phyloP scores from a whole-genome alignment of 2,113 vertebrate species.

The Megaleporinus macrocephalus region DNA sequence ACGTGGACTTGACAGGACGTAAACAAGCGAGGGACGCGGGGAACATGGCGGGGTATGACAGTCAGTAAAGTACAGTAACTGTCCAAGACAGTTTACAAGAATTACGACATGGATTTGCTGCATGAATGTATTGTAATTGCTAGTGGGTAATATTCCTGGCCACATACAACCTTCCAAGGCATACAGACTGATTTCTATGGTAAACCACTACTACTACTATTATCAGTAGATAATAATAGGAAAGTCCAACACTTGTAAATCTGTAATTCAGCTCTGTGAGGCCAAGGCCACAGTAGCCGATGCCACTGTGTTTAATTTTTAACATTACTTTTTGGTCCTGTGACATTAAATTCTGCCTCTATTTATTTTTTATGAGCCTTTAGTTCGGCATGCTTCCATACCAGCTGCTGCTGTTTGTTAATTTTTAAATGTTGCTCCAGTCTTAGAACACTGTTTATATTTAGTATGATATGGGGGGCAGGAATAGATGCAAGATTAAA shows the following conservation, averaged over 20 bases:
- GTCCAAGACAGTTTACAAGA: too few species aligned
- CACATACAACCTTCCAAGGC: slow-evolving; percentile 35
- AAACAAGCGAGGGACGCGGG: too few species aligned
- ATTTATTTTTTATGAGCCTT: slow-evolving; percentile 68
- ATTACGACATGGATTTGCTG: too few species aligned
- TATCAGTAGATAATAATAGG: slow-evolving; percentile 15
- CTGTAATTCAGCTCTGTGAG: slow-evolving; percentile 34
- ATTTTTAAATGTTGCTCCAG: slow-evolving; percentile 63
- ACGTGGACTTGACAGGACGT: too few species aligned
- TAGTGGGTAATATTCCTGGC: slow-evolving; percentile 23
- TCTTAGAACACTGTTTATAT: slow-evolving; percentile 54
- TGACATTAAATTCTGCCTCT: slow-evolving; percentile 61
- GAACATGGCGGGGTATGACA: too few species aligned
- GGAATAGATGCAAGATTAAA: too few species aligned
- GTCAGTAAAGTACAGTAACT: slow-evolving; percentile 5
- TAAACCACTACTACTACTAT: too few species aligned
- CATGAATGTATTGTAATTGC: background rate
- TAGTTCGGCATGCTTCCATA: slow-evolving; percentile 54
- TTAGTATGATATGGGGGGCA: slow-evolving; percentile 37
- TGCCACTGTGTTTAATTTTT: slow-evolving; percentile 63
- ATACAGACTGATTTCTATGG: slow-evolving; percentile 12
- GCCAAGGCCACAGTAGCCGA: slow-evolving; percentile 58
- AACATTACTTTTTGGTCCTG: slow-evolving; percentile 61
- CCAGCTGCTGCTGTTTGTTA: slow-evolving; percentile 56
- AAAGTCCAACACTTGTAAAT: slow-evolving; percentile 27